Conservation (phyloP, 92 coral and sea anemone species). For the Parazoanthus swiftii region DNA sequence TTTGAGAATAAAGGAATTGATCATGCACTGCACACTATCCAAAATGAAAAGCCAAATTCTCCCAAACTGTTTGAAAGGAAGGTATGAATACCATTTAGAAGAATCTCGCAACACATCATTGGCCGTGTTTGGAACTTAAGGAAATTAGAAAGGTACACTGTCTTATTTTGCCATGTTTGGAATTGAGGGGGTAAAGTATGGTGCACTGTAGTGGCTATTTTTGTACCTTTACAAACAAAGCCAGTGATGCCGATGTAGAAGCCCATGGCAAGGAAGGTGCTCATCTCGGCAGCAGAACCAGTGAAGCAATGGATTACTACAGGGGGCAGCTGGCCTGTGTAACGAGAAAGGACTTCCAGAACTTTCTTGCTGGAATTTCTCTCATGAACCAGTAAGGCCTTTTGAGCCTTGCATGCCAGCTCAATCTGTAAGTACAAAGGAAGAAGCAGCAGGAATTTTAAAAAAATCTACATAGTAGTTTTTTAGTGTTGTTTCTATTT, state of each 20-base stretch:
- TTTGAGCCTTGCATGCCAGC: constrained; percentile 90
- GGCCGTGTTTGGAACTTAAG: too few species aligned
- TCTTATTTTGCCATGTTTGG: too few species aligned
- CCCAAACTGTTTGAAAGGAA: too few species aligned
- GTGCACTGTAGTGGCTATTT: neutral
- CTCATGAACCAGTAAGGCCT: constrained; percentile 93
- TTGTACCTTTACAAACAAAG: constrained; percentile 91
- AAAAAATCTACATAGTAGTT: too few species aligned
- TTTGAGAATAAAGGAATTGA: too few species aligned
- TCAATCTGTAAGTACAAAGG: constrained; percentile 63
- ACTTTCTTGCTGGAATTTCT: constrained; percentile 88
- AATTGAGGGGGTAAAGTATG: neutral
- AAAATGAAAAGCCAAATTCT: too few species aligned
- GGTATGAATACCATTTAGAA: too few species aligned
- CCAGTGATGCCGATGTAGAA: constrained; percentile 97
- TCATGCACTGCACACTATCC: too few species aligned
- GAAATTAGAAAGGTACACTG: too few species aligned
- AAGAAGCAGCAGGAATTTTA: neutral
- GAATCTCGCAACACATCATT: too few species aligned
- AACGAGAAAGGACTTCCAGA: constrained; percentile 83
- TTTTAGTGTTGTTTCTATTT: too few species aligned
- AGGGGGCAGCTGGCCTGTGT: constrained; percentile 85
- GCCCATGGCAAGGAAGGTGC: constrained; percentile 91
- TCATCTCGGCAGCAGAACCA: constrained; percentile 90
- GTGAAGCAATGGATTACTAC: constrained; percentile 97